Percentiles rank a stretch among this genome's conserved stretches.
Evolutionary conservation across 1,140 invertebrate genomes (phyloP).

Genomic region (fruit fly (Drosophila melanogaster)): DNA sequence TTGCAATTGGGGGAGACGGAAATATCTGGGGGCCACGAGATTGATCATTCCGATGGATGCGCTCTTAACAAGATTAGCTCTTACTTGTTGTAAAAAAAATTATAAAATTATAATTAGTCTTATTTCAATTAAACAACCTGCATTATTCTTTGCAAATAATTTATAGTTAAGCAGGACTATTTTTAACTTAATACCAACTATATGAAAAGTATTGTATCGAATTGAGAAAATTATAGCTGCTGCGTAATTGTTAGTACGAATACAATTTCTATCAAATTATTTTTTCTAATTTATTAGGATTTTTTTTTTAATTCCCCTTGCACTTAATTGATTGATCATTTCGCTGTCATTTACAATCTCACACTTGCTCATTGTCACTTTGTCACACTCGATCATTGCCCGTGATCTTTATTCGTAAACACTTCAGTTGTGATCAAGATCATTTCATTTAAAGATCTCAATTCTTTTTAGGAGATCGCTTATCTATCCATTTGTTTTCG

Average conservation of each 20-base stretch:
- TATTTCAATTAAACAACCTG: background rate
- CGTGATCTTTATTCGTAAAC: slow-evolving; percentile 33
- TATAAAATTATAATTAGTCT: no score
- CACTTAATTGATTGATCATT: slow-evolving; percentile 21
- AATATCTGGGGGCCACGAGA: background rate
- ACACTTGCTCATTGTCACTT: slow-evolving; percentile 35
- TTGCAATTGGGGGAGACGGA: background rate
- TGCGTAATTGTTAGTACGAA: no score
- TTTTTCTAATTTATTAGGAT: background rate
- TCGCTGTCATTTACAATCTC: slow-evolving; percentile 17
- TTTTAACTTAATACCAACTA: background rate
- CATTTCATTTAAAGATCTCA: slow-evolving; percentile 35
- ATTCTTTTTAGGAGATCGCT: slow-evolving; percentile 27
- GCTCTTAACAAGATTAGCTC: background rate
- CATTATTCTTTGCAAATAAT: no score
- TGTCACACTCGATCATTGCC: slow-evolving; percentile 42
- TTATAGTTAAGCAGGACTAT: no score
- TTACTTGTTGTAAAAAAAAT: background rate
- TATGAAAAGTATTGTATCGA: background rate
- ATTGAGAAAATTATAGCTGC: no score
- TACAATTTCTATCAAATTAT: background rate
- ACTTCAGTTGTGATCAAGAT: slow-evolving; percentile 39
- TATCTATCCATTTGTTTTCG: slow-evolving; percentile 31
- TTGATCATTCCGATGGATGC: background rate
- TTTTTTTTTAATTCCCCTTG: background rate